Evolutionary conservation across 2,888 invertebrate genomes (phyloP), one percentile per base, ranked within the genome.

Genomic region (Xanthorhoe spadicearia): DNA sequence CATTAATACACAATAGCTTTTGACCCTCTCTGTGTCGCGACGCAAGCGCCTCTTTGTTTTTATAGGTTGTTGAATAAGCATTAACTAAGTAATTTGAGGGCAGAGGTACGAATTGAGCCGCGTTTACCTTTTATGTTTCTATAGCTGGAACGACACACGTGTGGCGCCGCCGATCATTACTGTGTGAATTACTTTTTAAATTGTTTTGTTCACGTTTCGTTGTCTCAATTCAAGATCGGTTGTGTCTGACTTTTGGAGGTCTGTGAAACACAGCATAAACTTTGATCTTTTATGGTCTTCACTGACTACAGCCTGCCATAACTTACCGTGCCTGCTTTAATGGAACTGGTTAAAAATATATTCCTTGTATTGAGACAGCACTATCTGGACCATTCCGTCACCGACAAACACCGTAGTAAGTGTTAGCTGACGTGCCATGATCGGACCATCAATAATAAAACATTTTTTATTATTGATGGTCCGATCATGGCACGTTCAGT

Each of bases 1-100:
- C 92, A 90, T 92, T 92, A 92, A 92, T 92, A 92, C 87, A 89
- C 89, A 91, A 90, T 89, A 87, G 87, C 83, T 83, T 86, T 85
- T 87, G 90, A 89, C 90, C 91, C 92, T 88, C 82, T 82, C 81
- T 79, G 82, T 84, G 84, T 85, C 86, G 83, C 76, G 79, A 80
- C 85, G 83, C 76, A 78, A 80, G 76, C 74, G 83, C 80, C 85
- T 84, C 88, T 91, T 91, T 90, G 88, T 92, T 92, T 92, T 92
- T 91, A 92, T 89, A 88, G 90, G 86, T 84, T 84, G 86, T 87
- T 86, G 88, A 88, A 88, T 88, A 89, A 89, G 83, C 87, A 87
- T 88, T 88, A 83, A 85, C 84, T 84, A 81, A 87, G 88, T 86
- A 87, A 87, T 89, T 85, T 84, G 77, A 78, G 78, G 77, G 77